phyloP scores from a whole-genome alignment of 2,797 vertebrate species.

The Jordanella pulchra region DNA sequence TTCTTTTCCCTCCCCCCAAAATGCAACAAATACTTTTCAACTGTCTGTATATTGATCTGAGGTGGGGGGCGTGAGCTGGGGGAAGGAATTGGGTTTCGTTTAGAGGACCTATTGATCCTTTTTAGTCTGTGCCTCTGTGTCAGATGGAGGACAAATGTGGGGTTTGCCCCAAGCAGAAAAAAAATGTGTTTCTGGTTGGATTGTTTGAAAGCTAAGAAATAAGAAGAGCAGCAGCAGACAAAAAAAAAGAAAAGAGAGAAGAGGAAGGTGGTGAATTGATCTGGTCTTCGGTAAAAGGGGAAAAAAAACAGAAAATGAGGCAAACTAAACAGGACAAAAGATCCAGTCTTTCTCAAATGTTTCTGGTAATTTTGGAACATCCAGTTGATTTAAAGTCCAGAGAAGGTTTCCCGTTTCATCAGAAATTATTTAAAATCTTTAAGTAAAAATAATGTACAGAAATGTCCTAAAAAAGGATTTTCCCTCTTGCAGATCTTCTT shows the following conservation, averaged over 20 bases:
- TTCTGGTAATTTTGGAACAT: slow-evolving; percentile 19
- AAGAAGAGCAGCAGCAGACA: slow-evolving; percentile 1
- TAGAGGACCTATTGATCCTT: slow-evolving; percentile 61
- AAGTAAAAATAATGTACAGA: background rate
- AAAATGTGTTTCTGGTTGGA: slow-evolving; percentile 12
- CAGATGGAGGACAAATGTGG: slow-evolving; percentile 3
- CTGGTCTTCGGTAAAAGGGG: slow-evolving; percentile 13
- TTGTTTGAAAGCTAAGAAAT: slow-evolving; percentile 14
- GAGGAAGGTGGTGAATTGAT: slow-evolving; percentile 29
- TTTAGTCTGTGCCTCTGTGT: slow-evolving; percentile 32
- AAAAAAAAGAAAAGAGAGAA: slow-evolving; percentile 48
- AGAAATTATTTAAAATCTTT: background rate
- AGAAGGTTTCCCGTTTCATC: background rate
- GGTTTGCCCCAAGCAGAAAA: slow-evolving; percentile 21
- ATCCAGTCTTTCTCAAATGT: background rate
- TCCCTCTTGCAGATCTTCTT: background rate
- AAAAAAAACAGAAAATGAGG: slow-evolving; percentile 4
- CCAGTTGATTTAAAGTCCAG: background rate
- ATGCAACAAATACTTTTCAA: slow-evolving; percentile 40
- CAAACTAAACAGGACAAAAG: slow-evolving; percentile 7
- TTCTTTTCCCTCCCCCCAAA: slow-evolving; percentile 23
- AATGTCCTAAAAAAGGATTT: background rate
- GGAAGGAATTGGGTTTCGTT: slow-evolving; percentile 61
- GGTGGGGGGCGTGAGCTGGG: slow-evolving; percentile 36
- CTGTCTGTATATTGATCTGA: slow-evolving; percentile 56